Evolutionary conservation across 2,113 vertebrate genomes (phyloP), one percentile per base, ranked within the genome.

Genomic region (Muntiacus reevesi): DNA sequence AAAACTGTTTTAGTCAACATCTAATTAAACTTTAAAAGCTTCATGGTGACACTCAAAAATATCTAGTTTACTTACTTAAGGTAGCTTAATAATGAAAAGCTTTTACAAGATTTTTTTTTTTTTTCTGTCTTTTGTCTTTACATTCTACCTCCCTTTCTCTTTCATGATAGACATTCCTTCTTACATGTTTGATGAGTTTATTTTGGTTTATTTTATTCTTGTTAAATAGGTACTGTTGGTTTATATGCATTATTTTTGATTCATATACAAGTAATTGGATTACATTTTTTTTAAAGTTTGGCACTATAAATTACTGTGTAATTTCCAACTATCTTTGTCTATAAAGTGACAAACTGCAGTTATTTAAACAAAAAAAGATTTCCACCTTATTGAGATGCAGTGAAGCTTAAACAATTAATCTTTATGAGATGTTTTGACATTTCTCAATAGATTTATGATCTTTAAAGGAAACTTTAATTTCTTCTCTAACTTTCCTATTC

Each of bases 331-430:
- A 12, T 81, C 7, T 88, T 93, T 87, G 50, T 59, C 16, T 74
- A 11, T 47, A 81, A 87, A 62, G 23, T 86, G 64, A 97, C n/a
- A 94, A 67, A 59, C 5, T 81, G 2, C 23, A 78, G 25, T 27
- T 85, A 91, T 85, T 96, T 94, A 93, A 94, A 81, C 45, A n/a
- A 52, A 74, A 92, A 52, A 81, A 71, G 2, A 91, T 83, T 90
- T 87, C 60, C 11, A 79, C 43, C 13, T 95, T 82, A 86, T 16
- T 83, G 55, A 92, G 23, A 21, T 93, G 0, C 25, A 76, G 9
- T 87, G 71, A 87, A 64, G 27, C 57, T 84, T 94, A 90, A 97
- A 91, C 43, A 89, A 71, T 96, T 95, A 91, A 64, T 95, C 93
- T 91, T 96, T 40, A 62, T 89, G 71, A 76, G 50, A 36, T 40